phyloP scores from a whole-genome alignment of 2,113 vertebrate genomes.

The Plestiodon gilberti region DNA sequence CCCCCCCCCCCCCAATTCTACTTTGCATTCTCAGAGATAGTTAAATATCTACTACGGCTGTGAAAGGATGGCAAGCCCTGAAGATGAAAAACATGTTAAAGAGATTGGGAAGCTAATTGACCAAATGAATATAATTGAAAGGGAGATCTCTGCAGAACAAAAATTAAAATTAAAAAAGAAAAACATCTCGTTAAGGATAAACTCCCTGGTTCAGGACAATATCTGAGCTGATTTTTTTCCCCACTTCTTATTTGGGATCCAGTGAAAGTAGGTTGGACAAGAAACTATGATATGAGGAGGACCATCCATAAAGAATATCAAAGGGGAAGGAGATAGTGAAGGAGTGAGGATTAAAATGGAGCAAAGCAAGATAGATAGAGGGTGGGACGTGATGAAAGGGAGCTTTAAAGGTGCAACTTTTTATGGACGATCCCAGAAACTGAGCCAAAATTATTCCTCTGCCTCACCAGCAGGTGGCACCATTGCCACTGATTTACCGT shows the following conservation, averaged over 20 bases:
- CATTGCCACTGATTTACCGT: neutral
- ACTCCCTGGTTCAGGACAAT: neutral
- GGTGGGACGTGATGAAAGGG: neutral
- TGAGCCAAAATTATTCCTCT: neutral
- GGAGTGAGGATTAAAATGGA: neutral
- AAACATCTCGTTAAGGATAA: neutral
- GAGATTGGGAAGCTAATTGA: neutral
- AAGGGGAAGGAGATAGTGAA: neutral
- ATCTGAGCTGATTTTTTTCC: neutral
- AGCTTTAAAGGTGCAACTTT: neutral
- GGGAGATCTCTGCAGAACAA: neutral
- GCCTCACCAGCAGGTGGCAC: conserved; percentile 21
- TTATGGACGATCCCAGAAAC: neutral
- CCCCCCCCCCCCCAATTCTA: conserved; percentile 52
- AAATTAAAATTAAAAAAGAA: neutral
- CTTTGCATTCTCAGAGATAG: conserved; percentile 50
- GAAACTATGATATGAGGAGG: rapidly evolving
- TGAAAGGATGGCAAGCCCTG: conserved; percentile 30
- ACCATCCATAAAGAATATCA: neutral
- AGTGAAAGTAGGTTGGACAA: neutral
- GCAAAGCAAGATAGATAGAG: neutral
- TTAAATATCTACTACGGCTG: conserved; percentile 16
- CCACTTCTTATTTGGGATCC: neutral
- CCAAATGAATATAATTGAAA: conserved; percentile 12
- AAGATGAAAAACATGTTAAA: conserved; percentile 6